phyloP scores from a whole-genome alignment of 2,797 vertebrate genomes.

The Anguilla marmorata region DNA sequence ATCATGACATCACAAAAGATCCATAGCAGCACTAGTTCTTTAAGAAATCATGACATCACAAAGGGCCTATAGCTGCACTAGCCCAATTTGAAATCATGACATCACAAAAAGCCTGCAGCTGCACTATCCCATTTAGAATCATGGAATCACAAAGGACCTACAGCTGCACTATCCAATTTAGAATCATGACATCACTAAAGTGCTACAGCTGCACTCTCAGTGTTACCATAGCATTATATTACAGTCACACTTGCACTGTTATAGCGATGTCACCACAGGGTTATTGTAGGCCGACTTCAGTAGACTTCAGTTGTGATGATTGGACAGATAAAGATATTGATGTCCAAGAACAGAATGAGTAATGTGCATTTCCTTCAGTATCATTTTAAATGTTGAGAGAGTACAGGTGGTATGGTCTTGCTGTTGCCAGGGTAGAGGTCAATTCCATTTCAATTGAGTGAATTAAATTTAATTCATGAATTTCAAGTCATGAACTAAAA shows the following conservation, averaged over 20 bases:
- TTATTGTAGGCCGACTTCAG: not conserved
- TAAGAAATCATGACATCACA: constrained; percentile 2
- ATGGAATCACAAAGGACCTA: not conserved
- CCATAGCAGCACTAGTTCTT: not conserved
- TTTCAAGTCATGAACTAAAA: not conserved
- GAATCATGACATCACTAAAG: not conserved
- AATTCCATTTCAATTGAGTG: not conserved
- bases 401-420: not conserved
- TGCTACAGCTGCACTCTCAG: not conserved
- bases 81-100: not conserved
- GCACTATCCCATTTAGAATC: not conserved
- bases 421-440: not conserved
- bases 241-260: not conserved
- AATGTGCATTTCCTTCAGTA: not conserved
- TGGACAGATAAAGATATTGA: not conserved
- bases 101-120: not conserved
- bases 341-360: not conserved
- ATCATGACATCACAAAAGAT: not conserved
- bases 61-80: not conserved
- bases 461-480: not conserved
- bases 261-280: not conserved
- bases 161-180: not conserved
- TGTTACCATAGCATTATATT: not conserved
- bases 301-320: not conserved
- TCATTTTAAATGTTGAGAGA: not conserved